A percentile compares a stretch with the other conserved stretches of the same genome.
These are phyloP conservation scores for Mythimna vitellina DNA, from an alignment of 2,888 invertebrate species.

Conservation along the genomic window DNA sequence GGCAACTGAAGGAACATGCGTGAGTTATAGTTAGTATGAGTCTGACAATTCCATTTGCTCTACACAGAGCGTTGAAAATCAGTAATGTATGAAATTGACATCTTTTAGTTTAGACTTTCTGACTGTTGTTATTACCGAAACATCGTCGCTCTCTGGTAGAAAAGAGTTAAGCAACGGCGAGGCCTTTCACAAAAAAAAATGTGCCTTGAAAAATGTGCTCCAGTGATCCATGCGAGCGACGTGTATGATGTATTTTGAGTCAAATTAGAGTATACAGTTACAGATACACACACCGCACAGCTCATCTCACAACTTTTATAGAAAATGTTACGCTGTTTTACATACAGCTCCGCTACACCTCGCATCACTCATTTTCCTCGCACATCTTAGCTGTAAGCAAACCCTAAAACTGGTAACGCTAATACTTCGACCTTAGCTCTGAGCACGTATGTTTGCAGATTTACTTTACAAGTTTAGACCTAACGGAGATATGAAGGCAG, in stretches of 20 bases:
- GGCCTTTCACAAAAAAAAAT: no score
- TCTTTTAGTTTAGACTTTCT: no score
- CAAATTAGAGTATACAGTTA: neutral
- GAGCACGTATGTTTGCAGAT: slow-evolving; percentile 65
- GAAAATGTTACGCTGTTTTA: neutral
- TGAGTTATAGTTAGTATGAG: no score
- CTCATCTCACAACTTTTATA: neutral
- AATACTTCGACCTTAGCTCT: slow-evolving; percentile 61
- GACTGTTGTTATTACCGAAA: no score
- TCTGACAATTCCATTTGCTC: no score
- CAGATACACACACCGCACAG: neutral
- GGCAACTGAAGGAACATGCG: no score
- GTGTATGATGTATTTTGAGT: neutral
- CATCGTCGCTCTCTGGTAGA: no score
- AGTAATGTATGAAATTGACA: no score
- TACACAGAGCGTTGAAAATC: no score
- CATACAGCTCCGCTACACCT: neutral
- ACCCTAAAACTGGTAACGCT: slow-evolving; percentile 28
- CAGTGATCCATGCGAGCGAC: no score
- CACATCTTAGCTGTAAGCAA: neutral
- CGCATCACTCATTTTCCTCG: neutral
- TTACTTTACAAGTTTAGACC: slow-evolving; percentile 62
- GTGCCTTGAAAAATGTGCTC: no score
- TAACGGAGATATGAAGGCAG: slow-evolving; percentile 52
- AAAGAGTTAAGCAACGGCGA: no score